Percentiles rank a stretch among this genome's conserved stretches.
These are phyloP conservation scores for Rhopalosiphum nymphaeae DNA, from an alignment of 2,888 invertebrate genomes.

Conservation along the genomic window DNA sequence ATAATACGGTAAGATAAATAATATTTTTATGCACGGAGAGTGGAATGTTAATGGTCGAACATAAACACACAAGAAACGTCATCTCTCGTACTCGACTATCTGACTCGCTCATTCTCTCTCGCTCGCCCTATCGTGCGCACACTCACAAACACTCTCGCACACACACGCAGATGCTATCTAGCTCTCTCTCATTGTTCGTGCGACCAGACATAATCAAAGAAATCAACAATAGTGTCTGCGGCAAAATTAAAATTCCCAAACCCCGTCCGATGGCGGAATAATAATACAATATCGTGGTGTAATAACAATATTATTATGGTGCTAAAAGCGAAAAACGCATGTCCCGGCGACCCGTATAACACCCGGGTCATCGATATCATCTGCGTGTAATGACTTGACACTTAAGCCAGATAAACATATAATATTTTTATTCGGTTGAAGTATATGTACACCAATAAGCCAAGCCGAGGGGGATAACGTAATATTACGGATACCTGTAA, in stretches of 20 bases:
- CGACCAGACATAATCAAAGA: constrained; percentile 35
- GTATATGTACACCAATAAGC: neutral
- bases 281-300: neutral
- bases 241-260: constrained; percentile 30
- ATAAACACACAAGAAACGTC: constrained; percentile 48
- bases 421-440: constrained; percentile 1
- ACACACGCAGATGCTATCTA: neutral
- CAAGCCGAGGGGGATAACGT: neutral
- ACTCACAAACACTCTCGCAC: neutral
- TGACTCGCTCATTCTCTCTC: neutral
- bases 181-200: neutral
- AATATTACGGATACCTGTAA: neutral
- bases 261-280: neutral
- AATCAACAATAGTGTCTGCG: constrained; percentile 43
- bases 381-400: constrained; percentile 8
- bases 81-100: neutral
- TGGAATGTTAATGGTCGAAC: constrained; percentile 58
- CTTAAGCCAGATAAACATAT: neutral
- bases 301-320: constrained; percentile 8
- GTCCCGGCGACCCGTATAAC: neutral
- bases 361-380: constrained; percentile 16
- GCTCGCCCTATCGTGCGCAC: neutral
- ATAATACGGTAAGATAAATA: constrained; percentile 45
- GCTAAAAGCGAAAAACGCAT: constrained; percentile 27
- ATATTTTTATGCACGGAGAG: constrained; percentile 47